These are phyloP conservation scores for Aricia artaxerxes DNA, from an alignment of 2,888 invertebrate genomes.

Conservation along the genomic window DNA sequence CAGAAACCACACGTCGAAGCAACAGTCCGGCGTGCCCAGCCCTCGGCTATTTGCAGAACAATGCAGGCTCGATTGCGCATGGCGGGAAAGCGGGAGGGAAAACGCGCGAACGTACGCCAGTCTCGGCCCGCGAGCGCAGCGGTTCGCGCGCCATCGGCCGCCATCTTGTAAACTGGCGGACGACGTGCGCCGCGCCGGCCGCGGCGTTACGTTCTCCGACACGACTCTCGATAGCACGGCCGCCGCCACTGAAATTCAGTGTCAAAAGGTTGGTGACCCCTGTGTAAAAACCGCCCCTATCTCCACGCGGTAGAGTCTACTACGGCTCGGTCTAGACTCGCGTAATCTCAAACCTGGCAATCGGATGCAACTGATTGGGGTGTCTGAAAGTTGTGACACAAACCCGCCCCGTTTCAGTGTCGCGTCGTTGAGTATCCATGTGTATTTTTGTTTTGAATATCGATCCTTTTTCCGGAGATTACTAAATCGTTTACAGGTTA, in stretches of 20 bases:
- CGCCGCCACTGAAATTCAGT: slow-evolving; percentile 74
- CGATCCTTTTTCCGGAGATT: not conserved
- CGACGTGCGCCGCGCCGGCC: slow-evolving; percentile 71
- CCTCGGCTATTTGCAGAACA: slow-evolving; percentile 77
- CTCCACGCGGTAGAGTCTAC: slow-evolving; percentile 46
- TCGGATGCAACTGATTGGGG: slow-evolving; percentile 31
- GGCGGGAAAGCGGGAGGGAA: slow-evolving; percentile 62
- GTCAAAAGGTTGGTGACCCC: slow-evolving; percentile 78
- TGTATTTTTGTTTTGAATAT: not conserved
- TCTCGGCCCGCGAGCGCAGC: slow-evolving; percentile 71
- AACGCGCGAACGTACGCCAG: slow-evolving; percentile 73
- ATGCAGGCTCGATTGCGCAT: slow-evolving; percentile 78
- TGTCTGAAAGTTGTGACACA: slow-evolving; percentile 15
- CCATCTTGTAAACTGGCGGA: slow-evolving; percentile 75
- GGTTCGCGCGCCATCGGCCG: slow-evolving; percentile 69
- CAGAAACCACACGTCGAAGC: slow-evolving; percentile 44
- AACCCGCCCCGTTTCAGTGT: not conserved
- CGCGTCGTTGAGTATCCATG: not conserved
- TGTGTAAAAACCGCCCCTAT: slow-evolving; percentile 58
- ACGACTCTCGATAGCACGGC: slow-evolving; percentile 71
- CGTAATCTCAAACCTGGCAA: slow-evolving; percentile 45
- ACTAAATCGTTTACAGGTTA: not conserved
- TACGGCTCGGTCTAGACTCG: slow-evolving; percentile 45
- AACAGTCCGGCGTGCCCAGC: slow-evolving; percentile 66
- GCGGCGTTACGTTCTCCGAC: slow-evolving; percentile 77